Percentiles rank a stretch among this genome's conserved stretches.
Evolutionary conservation across 2,113 vertebrate genomes (phyloP).

Genomic region (Thymallus thymallus): DNA sequence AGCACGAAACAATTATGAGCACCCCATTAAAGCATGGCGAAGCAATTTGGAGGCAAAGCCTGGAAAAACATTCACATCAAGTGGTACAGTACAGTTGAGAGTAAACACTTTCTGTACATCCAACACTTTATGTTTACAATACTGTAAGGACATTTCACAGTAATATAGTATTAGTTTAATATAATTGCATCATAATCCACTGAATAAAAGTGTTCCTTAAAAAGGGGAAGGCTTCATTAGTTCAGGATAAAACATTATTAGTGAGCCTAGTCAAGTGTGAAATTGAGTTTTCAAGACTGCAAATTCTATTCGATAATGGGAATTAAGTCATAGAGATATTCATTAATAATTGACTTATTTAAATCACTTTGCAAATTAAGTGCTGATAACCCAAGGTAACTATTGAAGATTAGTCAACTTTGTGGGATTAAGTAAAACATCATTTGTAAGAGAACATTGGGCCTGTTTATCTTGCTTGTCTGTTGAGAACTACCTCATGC

Average conservation of each 20-base stretch:
- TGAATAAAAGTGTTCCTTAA: slow-evolving; percentile 38
- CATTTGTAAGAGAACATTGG: slow-evolving; percentile 50
- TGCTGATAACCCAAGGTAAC: slow-evolving; percentile 64
- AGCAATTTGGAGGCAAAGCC: slow-evolving; percentile 64
- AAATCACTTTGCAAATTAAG: slow-evolving; percentile 75
- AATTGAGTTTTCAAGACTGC: slow-evolving; percentile 75
- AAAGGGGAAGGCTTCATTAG: slow-evolving; percentile 27
- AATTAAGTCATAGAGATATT: slow-evolving; percentile 77
- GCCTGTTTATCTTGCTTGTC: slow-evolving; percentile 50
- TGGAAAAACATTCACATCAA: slow-evolving; percentile 40
- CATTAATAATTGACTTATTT: slow-evolving; percentile 75
- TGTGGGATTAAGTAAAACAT: slow-evolving; percentile 65
- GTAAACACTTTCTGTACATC: slow-evolving; percentile 18
- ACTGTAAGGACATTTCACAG: background rate
- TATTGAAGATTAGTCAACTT: slow-evolving; percentile 69
- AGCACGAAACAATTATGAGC: slow-evolving; percentile 72
- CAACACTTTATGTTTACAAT: slow-evolving; percentile 4
- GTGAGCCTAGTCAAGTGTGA: slow-evolving; percentile 73
- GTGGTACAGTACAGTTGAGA: slow-evolving; percentile 52
- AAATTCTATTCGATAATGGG: slow-evolving; percentile 76
- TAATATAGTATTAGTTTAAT: slow-evolving; percentile 31
- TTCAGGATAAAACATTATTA: slow-evolving; percentile 61
- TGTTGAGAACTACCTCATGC: slow-evolving; percentile 42
- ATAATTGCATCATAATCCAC: slow-evolving; percentile 40
- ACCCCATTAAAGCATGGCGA: slow-evolving; percentile 70